phyloP scores from a whole-genome alignment of 2,113 vertebrate genomes.

The Falcunculus frontatus region DNA sequence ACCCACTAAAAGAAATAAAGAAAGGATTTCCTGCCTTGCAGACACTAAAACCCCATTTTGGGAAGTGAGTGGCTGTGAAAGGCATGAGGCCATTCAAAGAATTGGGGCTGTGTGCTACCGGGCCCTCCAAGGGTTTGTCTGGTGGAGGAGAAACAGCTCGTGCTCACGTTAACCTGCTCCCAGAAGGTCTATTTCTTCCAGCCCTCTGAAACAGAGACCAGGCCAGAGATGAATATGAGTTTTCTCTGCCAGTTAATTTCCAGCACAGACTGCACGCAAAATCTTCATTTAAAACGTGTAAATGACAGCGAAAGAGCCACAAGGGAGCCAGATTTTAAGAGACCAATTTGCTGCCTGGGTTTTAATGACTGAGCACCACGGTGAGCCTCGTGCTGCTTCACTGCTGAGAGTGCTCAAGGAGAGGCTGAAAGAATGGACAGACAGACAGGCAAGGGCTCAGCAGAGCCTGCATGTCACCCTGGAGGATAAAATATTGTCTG shows the following conservation, averaged over 20 bases:
- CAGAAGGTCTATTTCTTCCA: constrained; percentile 48
- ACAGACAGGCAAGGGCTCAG: background rate
- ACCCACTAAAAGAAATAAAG: constrained; percentile 57
- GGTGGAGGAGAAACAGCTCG: constrained; percentile 20
- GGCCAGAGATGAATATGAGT: constrained; percentile 14
- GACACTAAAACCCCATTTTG: background rate
- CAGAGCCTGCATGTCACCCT: background rate
- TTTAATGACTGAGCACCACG: background rate
- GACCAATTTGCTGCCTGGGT: constrained; percentile 21
- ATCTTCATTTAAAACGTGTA: constrained; percentile 60
- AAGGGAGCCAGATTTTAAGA: constrained; percentile 46
- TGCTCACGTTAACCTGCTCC: constrained; percentile 14
- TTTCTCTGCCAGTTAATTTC: constrained; percentile 48
- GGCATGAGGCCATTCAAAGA: constrained; percentile 34
- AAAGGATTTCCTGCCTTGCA: constrained; percentile 52
- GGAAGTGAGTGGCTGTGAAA: constrained; percentile 32
- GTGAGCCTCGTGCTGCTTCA: background rate
- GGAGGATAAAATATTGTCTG: constrained; percentile 26
- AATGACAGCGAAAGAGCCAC: constrained; percentile 43
- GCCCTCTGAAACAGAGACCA: background rate
- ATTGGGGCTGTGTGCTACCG: constrained; percentile 19
- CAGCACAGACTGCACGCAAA: constrained; percentile 53
- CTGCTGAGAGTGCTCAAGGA: background rate
- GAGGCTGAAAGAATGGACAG: background rate
- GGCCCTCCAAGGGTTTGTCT: constrained; percentile 43